phyloP scores from a whole-genome alignment of 2,888 invertebrate species.

The Miltochrista miniata region DNA sequence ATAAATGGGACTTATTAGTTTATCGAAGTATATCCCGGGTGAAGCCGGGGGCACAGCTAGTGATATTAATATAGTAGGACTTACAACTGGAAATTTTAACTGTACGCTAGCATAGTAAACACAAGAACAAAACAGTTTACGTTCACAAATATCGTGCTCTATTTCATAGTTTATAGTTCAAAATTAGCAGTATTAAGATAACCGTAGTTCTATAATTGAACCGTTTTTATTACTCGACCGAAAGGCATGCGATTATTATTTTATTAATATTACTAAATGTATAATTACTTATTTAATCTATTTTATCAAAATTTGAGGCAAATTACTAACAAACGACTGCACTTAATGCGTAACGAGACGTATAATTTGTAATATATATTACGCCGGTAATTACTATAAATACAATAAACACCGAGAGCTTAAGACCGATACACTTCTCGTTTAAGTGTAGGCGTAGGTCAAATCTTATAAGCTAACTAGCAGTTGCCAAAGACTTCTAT shows the following conservation, averaged over 20 bases:
- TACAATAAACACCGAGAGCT: slow-evolving; percentile 18
- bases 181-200: too few relatives aligned
- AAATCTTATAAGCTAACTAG: slow-evolving; percentile 17
- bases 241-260: background rate
- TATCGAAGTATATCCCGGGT: too few relatives aligned
- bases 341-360: slow-evolving; percentile 25
- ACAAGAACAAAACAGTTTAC: too few relatives aligned
- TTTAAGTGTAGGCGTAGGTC: slow-evolving; percentile 21
- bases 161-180: too few relatives aligned
- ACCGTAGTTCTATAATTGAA: too few relatives aligned
- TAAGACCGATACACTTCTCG: slow-evolving; percentile 14
- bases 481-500: too few relatives aligned
- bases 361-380: slow-evolving; percentile 16
- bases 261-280: background rate
- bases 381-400: slow-evolving; percentile 27
- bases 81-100: too few relatives aligned
- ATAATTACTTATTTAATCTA: slow-evolving; percentile 1
- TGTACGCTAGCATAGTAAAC: too few relatives aligned
- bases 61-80: too few relatives aligned
- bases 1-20: too few relatives aligned
- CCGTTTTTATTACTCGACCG: background rate
- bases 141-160: too few relatives aligned
- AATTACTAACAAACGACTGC: slow-evolving; percentile 23
- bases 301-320: slow-evolving; percentile 17
- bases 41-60: too few relatives aligned